Conservation (phyloP, 1,140 invertebrate species). For the Stenopsyche tienmushanensis region DNA sequence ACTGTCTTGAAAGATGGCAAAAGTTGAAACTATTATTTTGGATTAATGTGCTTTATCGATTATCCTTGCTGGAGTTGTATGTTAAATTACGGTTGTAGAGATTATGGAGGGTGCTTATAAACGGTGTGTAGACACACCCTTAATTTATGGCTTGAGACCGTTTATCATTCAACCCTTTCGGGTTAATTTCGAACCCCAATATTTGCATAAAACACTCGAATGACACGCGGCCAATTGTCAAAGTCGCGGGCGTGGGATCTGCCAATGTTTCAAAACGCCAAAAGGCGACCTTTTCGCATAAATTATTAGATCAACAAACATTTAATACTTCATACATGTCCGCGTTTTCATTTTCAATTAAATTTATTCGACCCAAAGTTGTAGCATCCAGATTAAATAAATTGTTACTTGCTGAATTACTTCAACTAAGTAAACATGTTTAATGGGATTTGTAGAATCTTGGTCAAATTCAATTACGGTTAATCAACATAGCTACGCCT, state of each 20-base stretch:
- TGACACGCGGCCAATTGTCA: slow-evolving; percentile 31
- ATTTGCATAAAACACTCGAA: slow-evolving; percentile 33
- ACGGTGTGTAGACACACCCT: slow-evolving; percentile 33
- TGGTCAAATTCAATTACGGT: slow-evolving; percentile 15
- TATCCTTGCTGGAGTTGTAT: background rate
- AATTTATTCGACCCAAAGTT: too few species aligned
- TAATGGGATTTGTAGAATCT: slow-evolving; percentile 22
- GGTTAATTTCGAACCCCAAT: slow-evolving; percentile 35
- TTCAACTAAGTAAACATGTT: slow-evolving; percentile 5
- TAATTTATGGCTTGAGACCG: slow-evolving; percentile 31
- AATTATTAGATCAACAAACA: too few species aligned
- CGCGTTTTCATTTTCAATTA: background rate
- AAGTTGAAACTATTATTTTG: too few species aligned
- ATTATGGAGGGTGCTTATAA: slow-evolving; percentile 33
- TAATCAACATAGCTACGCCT: slow-evolving; percentile 11
- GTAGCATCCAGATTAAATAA: too few species aligned
- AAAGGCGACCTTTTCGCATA: too few species aligned
- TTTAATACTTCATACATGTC: too few species aligned
- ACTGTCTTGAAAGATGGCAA: too few species aligned
- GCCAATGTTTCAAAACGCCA: too few species aligned
- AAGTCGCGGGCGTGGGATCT: background rate
- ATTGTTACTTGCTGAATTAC: too few species aligned
- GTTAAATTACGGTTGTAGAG: slow-evolving; percentile 26
- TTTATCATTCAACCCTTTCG: slow-evolving; percentile 35
- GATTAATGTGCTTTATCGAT: slow-evolving; percentile 21